Evolutionary conservation across 2,113 vertebrate species (phyloP), one percentile per base, ranked within the genome.

Genomic region (Siniperca knerii): DNA sequence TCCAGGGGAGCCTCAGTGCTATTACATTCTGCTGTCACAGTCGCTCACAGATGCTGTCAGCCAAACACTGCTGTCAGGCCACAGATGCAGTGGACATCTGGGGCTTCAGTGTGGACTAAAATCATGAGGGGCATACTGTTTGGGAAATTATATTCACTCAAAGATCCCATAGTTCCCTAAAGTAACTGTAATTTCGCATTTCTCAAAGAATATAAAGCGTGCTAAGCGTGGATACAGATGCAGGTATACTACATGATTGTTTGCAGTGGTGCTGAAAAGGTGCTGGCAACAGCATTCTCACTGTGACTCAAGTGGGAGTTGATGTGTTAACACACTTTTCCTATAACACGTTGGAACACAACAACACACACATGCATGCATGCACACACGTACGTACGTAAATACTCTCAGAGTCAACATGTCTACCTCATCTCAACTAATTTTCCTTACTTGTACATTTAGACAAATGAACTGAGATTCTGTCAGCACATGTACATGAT

Each of bases 21-120:
- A 92, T 94, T 92, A 93, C 87, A 82, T 80, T 91, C 79, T 75
- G 86, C 90, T 94, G 94, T 92, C 94, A 95, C 91, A 90, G 91
- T 87, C 82, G 69, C 92, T 95, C 89, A 91, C 91, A 86, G 86
- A 88, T 73, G 83, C 91, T 91, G 93, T 94, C 91, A 93, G 89
- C 83, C 89, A 84, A 85, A 87, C 84, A 67, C 80, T 58, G 83
- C 90, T 87, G 90, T 91, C 91, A 90, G 88, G 87, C 86, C 85
- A 81, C 87, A 77, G 87, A 90, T 81, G 86, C 91, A 83, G 77
- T 73, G 85, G 92, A 92, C 92, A 90, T 94, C 86, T 90, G 87
- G 85, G 80, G 70, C 65, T 79, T 72, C 75, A 48, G 74, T 48
- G 82, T 48, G 79, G 82, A 77, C 79, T 68, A 0, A 64, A 83